Conservation (phyloP, 2,113 vertebrate genomes). For the Planiliza haematocheilus region DNA sequence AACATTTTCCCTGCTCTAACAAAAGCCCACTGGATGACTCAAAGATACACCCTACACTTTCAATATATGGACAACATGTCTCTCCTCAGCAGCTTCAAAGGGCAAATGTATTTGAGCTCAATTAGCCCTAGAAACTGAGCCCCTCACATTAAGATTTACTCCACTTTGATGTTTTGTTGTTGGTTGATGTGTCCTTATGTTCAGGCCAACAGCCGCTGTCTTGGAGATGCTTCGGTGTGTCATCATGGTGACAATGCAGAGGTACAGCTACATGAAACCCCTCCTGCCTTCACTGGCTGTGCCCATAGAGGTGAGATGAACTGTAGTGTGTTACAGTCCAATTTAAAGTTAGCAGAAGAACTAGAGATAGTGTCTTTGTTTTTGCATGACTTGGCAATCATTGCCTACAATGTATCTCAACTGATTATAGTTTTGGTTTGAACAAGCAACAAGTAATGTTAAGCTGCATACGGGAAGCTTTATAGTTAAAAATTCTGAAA, state of each 20-base stretch:
- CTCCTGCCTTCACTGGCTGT: conserved; percentile 69
- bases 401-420: background rate
- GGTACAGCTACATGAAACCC: conserved; percentile 74
- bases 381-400: background rate
- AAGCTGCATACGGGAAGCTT: too few relatives aligned
- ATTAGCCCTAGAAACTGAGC: conserved; percentile 9
- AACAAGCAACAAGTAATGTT: too few relatives aligned
- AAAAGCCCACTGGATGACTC: too few relatives aligned
- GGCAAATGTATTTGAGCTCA: background rate
- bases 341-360: background rate
- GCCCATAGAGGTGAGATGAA: conserved; percentile 85
- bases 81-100: background rate
- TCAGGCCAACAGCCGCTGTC: conserved; percentile 81
- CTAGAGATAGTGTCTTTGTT: background rate
- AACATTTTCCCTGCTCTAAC: too few relatives aligned
- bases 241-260: conserved; percentile 76
- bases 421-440: background rate
- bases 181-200: conserved; percentile 34
- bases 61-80: background rate
- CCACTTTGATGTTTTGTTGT: background rate
- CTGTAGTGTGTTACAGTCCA: background rate
- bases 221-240: conserved; percentile 87
- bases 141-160: background rate
- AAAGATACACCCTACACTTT: background rate
- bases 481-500: too few relatives aligned